Evolutionary conservation across 64 coral and sea anemone species (phyloP).

Genomic region (Orbicella faveolata): DNA sequence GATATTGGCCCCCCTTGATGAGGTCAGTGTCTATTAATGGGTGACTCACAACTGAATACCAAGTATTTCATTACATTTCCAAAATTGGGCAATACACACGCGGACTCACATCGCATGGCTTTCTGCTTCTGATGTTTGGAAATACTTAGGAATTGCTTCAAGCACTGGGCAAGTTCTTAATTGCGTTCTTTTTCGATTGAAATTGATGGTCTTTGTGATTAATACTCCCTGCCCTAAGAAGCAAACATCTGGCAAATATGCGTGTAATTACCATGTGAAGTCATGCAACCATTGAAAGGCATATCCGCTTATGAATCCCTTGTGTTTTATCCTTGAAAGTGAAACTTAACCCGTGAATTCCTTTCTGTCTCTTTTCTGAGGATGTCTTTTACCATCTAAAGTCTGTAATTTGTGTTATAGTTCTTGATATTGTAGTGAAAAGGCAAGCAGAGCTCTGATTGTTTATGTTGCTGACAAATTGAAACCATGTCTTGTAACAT

Average conservation of each 20-base stretch:
- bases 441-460: not conserved
- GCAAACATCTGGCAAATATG: constrained; percentile 22
- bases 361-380: not conserved
- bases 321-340: not conserved
- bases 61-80: constrained; percentile 15
- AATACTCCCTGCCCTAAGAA: not conserved
- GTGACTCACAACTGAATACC: not conserved
- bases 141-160: not conserved
- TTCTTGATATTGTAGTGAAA: not conserved
- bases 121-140: not conserved
- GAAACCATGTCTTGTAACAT: not conserved
- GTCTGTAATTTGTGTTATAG: not conserved
- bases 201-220: not conserved
- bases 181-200: not conserved
- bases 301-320: not conserved
- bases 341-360: not conserved
- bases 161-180: not conserved
- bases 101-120: not conserved
- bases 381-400: not conserved
- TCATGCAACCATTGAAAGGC: constrained; percentile 5
- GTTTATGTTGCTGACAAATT: not conserved
- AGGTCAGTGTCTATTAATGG: constrained; percentile 9
- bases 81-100: constrained; percentile 32
- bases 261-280: constrained; percentile 14
- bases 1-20: not conserved